Evolutionary conservation across 2,113 vertebrate genomes (phyloP), one percentile per base, ranked within the genome.

Genomic region (Anser cygnoides): DNA sequence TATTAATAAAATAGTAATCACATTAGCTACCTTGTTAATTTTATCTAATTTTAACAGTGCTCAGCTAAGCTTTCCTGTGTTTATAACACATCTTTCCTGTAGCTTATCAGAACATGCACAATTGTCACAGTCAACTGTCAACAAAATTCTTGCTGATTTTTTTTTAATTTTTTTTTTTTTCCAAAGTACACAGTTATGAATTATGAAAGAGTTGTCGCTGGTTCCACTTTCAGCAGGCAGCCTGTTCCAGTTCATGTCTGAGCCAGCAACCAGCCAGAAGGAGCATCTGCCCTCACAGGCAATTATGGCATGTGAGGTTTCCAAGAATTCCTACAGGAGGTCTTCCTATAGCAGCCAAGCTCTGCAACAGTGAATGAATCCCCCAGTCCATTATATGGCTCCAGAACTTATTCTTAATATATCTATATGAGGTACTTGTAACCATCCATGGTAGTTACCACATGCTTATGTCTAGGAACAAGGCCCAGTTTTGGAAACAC

Each of bases 1-100:
- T 84, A 75, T 84, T 86, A 81, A 87, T 89, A 81, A 84, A 94
- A 81, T 13, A 84, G 9, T 57, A 90, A 84, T 81, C 52, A 61
- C 29, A 50, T 84, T 77, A 84, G 7, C 61, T 88, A 74, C 68
- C 57, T 93, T 78, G 61, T 41, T 71, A 80, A 59, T 80, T 95
- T 90, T 85, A 31, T 74, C 50, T 93, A 41, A 92, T 78, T 94
- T 93, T 86, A 90, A 89, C 3, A 4, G 18, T 31, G 43, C 15
- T 67, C 33, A 81, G 39, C 13, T 58, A 85, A 82, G 50, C 15
- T 83, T n/a, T 73, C 43, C 46, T 75, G 46, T 61, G 68, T 46
- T 68, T 57, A 10, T 37, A 90, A 62, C 21, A 66, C n/a, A 71
- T 37, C 39, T 71, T 72, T 31, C 76, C 5, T 0, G 31, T 37